Base-by-base conservation (phyloP, 2,888 invertebrate genomes). In the Drosophila quinaria region DNA sequence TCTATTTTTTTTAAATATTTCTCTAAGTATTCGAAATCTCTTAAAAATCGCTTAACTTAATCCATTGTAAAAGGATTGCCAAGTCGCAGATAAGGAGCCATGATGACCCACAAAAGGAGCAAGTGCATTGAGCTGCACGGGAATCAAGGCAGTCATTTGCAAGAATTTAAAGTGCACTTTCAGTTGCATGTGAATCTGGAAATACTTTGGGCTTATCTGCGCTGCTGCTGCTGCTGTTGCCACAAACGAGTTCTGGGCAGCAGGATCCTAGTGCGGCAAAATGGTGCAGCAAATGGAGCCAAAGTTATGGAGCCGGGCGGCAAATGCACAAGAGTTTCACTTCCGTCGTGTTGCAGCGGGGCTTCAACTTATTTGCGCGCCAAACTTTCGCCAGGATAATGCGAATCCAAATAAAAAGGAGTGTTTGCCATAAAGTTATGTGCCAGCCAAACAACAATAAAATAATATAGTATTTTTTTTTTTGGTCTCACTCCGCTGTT, bases 91-190 rank as follows among this genome's bases (percentile, higher is more conserved):
- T 19, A 42, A 29, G 19, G 22, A n/a, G 19, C 0, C 15, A 19
- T 17, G 35, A 35, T 17, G 35, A 35, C 35, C 31, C 3, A 41
- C 37, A 19, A 39, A 25, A 31, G 35, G 2, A 25, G 39, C 25
- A 4, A 11, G 15, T n/a, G 33, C 46, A 35, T 35, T 37, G 15
- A 39, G 25, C 29, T 29, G 51, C 15, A 37, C 17, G 46, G 13
- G 10, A 29, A 10, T 65, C 47, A 58, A 69, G 73, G 64, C 72
- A 81, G 80, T 88, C 89, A 91, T 91, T 91, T 91, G 90, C 81
- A 90, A 91, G 91, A 91, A 91, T 90, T 91, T 91, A 91, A 91
- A 91, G 91, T 90, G 85, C 90, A 91, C 88, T 91, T 91, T 85
- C 73, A 80, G 83, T 77, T 80, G 78, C 71, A 87, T 78, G 70